Conservation (phyloP, 2,797 vertebrate genomes). For the Danionella dracula region DNA sequence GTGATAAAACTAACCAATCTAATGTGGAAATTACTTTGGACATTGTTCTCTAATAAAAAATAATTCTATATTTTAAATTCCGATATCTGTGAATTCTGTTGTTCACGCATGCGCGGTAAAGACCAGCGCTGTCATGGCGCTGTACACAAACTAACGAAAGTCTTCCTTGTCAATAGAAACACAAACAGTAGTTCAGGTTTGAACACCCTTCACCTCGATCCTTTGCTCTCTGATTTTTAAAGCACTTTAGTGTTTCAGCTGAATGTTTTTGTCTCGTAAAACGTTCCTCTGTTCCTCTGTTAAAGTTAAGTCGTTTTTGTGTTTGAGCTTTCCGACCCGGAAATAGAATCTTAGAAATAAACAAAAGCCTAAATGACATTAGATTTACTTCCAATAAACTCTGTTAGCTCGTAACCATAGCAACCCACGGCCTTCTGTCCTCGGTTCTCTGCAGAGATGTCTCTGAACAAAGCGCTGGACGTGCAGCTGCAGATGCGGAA, state of each 20-base stretch:
- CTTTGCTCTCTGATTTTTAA: background rate
- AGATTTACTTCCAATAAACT: background rate
- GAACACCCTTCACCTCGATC: background rate
- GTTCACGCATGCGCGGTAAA: constrained; percentile 44
- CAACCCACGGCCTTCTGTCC: too few species aligned
- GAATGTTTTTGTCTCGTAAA: background rate
- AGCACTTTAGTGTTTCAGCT: too few species aligned
- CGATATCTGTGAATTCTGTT: too few species aligned
- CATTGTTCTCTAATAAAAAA: too few species aligned
- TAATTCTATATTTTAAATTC: too few species aligned
- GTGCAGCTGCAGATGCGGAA: constrained; percentile 89
- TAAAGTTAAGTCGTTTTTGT: background rate
- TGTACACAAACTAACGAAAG: constrained; percentile 51
- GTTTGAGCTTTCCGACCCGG: background rate
- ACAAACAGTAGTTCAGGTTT: background rate
- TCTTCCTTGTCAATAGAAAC: too few species aligned
- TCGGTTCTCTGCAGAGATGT: constrained; percentile 72
- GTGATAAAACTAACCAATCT: too few species aligned
- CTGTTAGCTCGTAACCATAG: background rate
- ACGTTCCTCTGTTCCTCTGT: background rate
- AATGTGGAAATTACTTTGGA: too few species aligned
- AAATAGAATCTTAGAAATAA: background rate
- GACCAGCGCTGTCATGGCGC: constrained; percentile 65
- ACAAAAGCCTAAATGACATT: background rate
- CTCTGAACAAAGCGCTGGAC: constrained; percentile 79